These are phyloP conservation scores for Carcina quercana DNA, from an alignment of 2,888 invertebrate genomes.

Conservation along the genomic window DNA sequence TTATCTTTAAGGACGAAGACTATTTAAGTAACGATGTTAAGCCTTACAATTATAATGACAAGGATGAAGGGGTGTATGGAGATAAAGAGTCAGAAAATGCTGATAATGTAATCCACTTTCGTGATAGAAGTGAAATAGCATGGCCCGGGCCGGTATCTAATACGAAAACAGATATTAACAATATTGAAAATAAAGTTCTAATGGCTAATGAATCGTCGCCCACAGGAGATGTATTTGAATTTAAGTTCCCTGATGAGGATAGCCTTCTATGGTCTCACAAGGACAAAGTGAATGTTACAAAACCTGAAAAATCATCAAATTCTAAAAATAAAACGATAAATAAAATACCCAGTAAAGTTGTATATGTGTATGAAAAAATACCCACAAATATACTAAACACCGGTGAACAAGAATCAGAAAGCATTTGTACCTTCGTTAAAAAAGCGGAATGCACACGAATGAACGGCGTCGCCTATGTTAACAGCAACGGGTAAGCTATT, in stretches of 20 bases:
- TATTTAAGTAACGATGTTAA: constrained; percentile 6
- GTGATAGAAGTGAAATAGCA: constrained; percentile 19
- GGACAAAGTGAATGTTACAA: constrained; percentile 3
- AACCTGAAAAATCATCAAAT: constrained; percentile 7
- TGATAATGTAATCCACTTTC: constrained; percentile 17
- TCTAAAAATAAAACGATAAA: constrained; percentile 2
- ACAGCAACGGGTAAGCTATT: constrained; percentile 21
- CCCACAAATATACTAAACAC: constrained; percentile 12
- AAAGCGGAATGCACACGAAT: constrained; percentile 34
- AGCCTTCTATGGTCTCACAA: constrained; percentile 12
- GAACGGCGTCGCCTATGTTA: constrained; percentile 36
- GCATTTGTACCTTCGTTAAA: constrained; percentile 43
- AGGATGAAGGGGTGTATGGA: constrained; percentile 4
- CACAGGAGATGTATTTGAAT: constrained; percentile 26
- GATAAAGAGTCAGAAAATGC: constrained; percentile 8
- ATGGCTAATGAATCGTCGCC: not conserved
- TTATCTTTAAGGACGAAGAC: constrained; percentile 42
- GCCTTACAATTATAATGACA: not conserved
- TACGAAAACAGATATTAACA: not conserved
- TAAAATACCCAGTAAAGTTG: constrained; percentile 1
- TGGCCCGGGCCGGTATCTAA: constrained; percentile 18
- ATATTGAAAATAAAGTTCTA: not conserved
- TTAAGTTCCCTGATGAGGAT: constrained; percentile 33
- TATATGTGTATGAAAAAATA: not conserved
- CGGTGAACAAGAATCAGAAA: constrained; percentile 25